Conservation (phyloP, 2,888 invertebrate genomes). For the Phlogophora meticulosa region DNA sequence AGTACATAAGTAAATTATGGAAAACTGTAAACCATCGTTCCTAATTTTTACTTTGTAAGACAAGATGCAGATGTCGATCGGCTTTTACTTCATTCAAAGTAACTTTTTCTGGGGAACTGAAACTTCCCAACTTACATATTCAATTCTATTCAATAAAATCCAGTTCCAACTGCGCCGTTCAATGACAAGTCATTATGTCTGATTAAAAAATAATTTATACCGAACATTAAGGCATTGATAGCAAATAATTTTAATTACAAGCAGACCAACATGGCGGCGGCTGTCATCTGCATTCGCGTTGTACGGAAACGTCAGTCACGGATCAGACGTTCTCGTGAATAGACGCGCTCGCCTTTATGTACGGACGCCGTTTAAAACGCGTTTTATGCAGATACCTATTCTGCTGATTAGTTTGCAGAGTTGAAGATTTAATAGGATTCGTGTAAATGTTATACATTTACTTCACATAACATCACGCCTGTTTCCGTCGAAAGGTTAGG, state of each 20-base stretch:
- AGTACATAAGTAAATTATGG: background rate
- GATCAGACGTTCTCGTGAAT: slow-evolving; percentile 17
- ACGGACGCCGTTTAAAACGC: slow-evolving; percentile 9
- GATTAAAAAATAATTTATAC: slow-evolving; percentile 49
- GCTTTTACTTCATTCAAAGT: background rate
- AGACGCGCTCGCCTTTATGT: slow-evolving; percentile 27
- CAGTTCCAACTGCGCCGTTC: slow-evolving; percentile 8
- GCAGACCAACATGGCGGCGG: slow-evolving; percentile 44
- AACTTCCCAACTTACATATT: slow-evolving; percentile 34
- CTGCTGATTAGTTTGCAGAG: slow-evolving; percentile 30
- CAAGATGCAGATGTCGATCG: background rate
- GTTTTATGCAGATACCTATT: slow-evolving; percentile 15
- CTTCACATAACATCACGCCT: too few species aligned
- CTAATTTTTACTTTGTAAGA: background rate
- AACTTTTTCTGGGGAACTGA: background rate
- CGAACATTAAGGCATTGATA: slow-evolving; percentile 45
- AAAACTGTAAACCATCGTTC: background rate
- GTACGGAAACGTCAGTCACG: slow-evolving; percentile 63
- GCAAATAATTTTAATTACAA: slow-evolving; percentile 57
- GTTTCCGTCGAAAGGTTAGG: too few species aligned
- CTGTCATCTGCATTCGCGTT: slow-evolving; percentile 55
- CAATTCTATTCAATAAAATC: slow-evolving; percentile 22
- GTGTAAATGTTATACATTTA: background rate
- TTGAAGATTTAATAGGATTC: slow-evolving; percentile 14
- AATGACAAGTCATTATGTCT: slow-evolving; percentile 44